Evolutionary conservation across 2,797 vertebrate species (phyloP).

Genomic region (Discoglossus pictus): DNA sequence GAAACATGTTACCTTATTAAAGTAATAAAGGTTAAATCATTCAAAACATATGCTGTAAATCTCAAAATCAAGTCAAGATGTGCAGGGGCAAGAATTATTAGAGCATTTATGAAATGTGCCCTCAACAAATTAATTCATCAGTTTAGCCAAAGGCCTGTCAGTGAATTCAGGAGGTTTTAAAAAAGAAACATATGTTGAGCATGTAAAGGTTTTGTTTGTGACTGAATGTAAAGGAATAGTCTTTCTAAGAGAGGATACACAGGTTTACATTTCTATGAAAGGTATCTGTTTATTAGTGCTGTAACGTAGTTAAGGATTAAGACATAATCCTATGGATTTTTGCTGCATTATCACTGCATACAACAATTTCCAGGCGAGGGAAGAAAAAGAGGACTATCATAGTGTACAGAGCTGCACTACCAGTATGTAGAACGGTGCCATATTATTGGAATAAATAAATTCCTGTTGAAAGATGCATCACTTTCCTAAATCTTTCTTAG

Average conservation of each 20-base stretch:
- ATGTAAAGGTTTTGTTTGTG: conserved; percentile 70
- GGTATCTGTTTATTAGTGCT: conserved; percentile 62
- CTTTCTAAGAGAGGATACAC: conserved; percentile 57
- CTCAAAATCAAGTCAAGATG: conserved; percentile 75
- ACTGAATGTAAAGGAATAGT: conserved; percentile 62
- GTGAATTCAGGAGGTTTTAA: conserved; percentile 71
- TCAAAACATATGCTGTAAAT: conserved; percentile 73
- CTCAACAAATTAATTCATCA: conserved; percentile 76
- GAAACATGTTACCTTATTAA: conserved; percentile 75
- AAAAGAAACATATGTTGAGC: conserved; percentile 73
- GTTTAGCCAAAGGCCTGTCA: conserved; percentile 71
- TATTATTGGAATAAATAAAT: too few species aligned
- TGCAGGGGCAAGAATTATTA: conserved; percentile 75
- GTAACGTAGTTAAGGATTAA: conserved; percentile 52
- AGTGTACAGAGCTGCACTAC: too few species aligned
- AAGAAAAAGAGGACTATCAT: neutral
- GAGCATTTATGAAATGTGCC: conserved; percentile 72
- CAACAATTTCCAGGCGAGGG: neutral
- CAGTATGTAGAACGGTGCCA: too few species aligned
- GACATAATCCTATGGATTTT: conserved; percentile 48
- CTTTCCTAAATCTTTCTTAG: too few species aligned
- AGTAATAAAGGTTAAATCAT: conserved; percentile 73
- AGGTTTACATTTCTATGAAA: conserved; percentile 60
- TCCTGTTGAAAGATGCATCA: too few species aligned
- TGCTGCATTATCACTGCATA: conserved; percentile 8